Base-by-base conservation (phyloP, 2,797 vertebrate genomes). In the Aulostomus chinensis region DNA sequence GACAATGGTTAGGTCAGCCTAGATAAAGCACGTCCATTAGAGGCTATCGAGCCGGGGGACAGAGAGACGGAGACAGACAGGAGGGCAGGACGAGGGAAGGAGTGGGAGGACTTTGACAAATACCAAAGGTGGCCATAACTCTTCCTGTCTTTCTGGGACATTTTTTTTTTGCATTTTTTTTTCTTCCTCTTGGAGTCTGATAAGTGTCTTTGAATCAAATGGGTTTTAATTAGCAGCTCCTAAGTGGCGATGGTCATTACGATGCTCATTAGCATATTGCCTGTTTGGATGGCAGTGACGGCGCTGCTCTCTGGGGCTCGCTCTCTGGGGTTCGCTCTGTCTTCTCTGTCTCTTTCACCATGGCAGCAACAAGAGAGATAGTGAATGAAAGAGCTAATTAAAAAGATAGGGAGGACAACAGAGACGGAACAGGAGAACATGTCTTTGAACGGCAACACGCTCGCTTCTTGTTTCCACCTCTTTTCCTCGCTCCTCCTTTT, bases 11-110 rank as follows among this genome's bases (percentile, higher is more conserved):
- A 86, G 83, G 89, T 92, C 92, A 90, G 91, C 88, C 79, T 91
- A 92, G 79, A 92, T 89, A 91, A 92, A 93, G 67, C 24, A 83
- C 54, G 73, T 89, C 89, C 85, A 94, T 96, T 94, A 94, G 87
- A 89, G 87, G 92, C 73, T 75, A 86, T 76, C 39, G 58, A 80
- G 79, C 70, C 0, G 20, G 0, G 67, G 70, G 73, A 76, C 73
- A 78, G 66, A 61, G 74, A 76, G 76, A 76, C 64, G 55, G 75
- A 77, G 82, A 83, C 69, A 50, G 69, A 84, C 84, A 72, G 78
- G 66, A 52, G 78, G 61, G 79, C 66, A 77, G 62, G 43, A 52
- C 25, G 43, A 48, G 69, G 22, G 63, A 39, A 40, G 58, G 63
- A 47, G 59, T 61, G 1, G 67, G 53, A 50, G 58, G 58, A 61